Evolutionary conservation across 2,113 vertebrate genomes (phyloP).

Genomic region (Plestiodon gilberti): DNA sequence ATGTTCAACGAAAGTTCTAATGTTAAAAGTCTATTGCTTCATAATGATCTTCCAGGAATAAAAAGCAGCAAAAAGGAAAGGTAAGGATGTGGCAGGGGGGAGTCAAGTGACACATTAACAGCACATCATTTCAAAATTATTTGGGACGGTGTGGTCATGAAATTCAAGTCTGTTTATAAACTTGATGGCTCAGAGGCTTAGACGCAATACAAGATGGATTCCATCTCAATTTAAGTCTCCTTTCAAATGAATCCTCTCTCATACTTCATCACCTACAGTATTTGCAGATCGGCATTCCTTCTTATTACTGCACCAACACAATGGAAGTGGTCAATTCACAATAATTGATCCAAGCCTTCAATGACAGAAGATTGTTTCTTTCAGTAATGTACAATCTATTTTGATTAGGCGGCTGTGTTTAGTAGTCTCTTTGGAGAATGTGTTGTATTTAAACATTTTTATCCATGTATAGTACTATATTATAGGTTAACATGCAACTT

Average conservation of each 20-base stretch:
- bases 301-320: not conserved
- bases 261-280: not conserved
- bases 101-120: not conserved
- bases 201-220: not conserved
- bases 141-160: conserved; percentile 16
- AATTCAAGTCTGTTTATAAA: conserved; percentile 3
- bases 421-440: not conserved
- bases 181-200: not conserved
- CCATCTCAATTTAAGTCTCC: not conserved
- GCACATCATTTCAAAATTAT: not conserved
- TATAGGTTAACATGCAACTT: not conserved
- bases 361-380: not conserved
- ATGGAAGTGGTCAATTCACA: not conserved
- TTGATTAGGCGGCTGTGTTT: not conserved
- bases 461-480: not conserved
- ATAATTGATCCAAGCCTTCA: not conserved
- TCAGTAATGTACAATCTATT: not conserved
- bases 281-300: conserved; percentile 5
- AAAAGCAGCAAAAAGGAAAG: not conserved
- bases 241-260: not conserved
- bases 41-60: conserved; percentile 4
- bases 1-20: not conserved
- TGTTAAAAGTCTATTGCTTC: conserved; percentile 27
- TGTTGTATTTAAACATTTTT: not conserved
- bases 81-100: not conserved